These are phyloP conservation scores for Drosophila putrida DNA, from an alignment of 2,888 invertebrate species.

Conservation along the genomic window DNA sequence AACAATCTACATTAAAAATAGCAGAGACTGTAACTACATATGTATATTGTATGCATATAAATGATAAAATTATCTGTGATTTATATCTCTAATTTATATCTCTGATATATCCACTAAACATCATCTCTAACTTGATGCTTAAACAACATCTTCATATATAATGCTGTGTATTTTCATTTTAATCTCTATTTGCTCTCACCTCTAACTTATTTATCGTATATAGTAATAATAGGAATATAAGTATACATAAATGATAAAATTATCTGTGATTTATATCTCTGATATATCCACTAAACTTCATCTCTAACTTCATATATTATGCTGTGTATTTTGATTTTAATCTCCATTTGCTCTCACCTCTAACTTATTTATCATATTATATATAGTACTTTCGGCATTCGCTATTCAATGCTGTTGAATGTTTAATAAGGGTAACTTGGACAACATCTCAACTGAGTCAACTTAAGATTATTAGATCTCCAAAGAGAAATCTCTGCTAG, in stretches of 20 bases:
- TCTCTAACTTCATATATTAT: background rate
- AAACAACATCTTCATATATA: no score
- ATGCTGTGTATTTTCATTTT: background rate
- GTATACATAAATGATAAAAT: no score
- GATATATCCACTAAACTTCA: no score
- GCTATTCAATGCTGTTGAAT: background rate
- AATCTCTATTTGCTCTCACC: background rate
- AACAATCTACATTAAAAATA: no score
- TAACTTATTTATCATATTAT: background rate
- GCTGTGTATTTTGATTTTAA: background rate
- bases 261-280: no score
- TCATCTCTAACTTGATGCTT: no score
- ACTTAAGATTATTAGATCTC: conserved; percentile 4
- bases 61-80: no score
- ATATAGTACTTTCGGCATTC: background rate
- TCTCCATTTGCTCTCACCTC: background rate
- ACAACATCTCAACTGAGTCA: background rate
- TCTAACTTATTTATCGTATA: background rate
- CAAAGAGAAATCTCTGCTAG: background rate
- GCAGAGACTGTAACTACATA: no score
- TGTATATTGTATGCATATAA: no score
- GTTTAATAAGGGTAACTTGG: background rate
- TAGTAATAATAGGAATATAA: no score
- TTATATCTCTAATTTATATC: no score
- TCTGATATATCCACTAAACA: no score